These are phyloP conservation scores for Catharus bicknelli DNA, from an alignment of 2,113 vertebrate genomes.

Conservation along the genomic window DNA sequence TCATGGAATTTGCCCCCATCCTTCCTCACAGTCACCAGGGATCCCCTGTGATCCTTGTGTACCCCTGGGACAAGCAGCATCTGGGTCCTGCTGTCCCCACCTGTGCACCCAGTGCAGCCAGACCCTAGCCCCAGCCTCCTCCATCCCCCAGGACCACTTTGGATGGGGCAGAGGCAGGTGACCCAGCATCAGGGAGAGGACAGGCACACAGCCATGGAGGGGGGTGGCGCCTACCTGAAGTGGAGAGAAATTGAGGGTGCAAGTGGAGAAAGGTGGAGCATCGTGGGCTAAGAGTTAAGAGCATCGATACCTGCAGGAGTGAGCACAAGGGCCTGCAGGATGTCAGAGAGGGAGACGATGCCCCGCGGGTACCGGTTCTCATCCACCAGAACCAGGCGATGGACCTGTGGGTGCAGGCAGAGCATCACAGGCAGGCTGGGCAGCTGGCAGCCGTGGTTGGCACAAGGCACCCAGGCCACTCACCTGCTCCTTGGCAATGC, in stretches of 20 bases:
- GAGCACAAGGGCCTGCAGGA: slow-evolving; percentile 94
- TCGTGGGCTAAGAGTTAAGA: slow-evolving; percentile 79
- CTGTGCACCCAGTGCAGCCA: rapidly evolving
- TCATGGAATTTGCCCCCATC: not conserved
- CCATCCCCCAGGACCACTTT: rapidly evolving
- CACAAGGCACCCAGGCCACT: rapidly evolving
- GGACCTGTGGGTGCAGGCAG: slow-evolving; percentile 80
- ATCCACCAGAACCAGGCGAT: slow-evolving; percentile 94
- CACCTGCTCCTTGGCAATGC: slow-evolving; percentile 88
- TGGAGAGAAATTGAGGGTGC: slow-evolving; percentile 61
- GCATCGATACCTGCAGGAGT: slow-evolving; percentile 91
- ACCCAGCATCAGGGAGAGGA: not conserved
- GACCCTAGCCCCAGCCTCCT: not conserved
- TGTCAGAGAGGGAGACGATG: slow-evolving; percentile 94
- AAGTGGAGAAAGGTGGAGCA: slow-evolving; percentile 55
- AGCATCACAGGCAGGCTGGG: not conserved
- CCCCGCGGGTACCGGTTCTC: slow-evolving; percentile 81
- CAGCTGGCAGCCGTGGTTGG: rapidly evolving
- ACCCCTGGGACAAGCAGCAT: not conserved
- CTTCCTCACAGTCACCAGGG: not conserved
- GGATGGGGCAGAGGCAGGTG: not conserved
- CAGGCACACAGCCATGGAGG: not conserved
- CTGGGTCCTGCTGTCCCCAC: not conserved
- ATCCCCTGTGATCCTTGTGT: not conserved
- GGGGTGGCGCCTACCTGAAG: slow-evolving; percentile 72